Evolutionary conservation across 2,888 invertebrate species (phyloP), one percentile per base, ranked within the genome.

Genomic region (Papilio elwesi): DNA sequence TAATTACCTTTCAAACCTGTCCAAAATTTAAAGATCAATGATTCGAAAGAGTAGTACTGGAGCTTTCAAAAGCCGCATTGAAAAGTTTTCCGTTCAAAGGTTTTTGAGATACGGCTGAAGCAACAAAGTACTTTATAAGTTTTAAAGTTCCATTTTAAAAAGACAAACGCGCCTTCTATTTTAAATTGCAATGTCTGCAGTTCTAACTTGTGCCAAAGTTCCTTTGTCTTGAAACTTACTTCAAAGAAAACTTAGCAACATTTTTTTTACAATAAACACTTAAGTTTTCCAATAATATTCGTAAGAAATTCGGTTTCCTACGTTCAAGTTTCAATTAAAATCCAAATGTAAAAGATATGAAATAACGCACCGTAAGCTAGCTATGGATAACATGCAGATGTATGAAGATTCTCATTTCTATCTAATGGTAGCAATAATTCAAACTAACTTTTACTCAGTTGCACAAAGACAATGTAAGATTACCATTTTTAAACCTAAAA

Each of bases 131-230:
- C 53, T 72, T 63, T 72, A 72, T 62, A 68, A 72, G 71, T 72
- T 72, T 68, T 63, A 10, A 72, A 72, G 71, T 72, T 68, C 67
- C 53, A 53, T 72, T 72, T 72, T 52, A 67, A 72, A 68, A 68
- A 71, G 70, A 71, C 65, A 71, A 72, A 68, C 48, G 62, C 67
- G 67, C 68, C 68, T 72, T 72, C 71, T 47, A 48, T 62, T 72
- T 72, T 72, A 72, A 72, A 72, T 72, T 72, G 71, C 71, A 68
- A 68, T 15, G 47, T 68, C 67, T 68, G 68, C 26, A 62, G 63
- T 65, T 65, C 63, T 62, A 68, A 68, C 71, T 68, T 47, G 16
- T 15, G 15, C 59, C 15, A 47, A 47, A 53, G 38, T 47, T 53
- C 71, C 53, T 72, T 68, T 68, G 63, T 68, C 63, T 72, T 48